Base-by-base conservation (phyloP, 1,140 invertebrate genomes). In the Leptoteleia sp. region DNA sequence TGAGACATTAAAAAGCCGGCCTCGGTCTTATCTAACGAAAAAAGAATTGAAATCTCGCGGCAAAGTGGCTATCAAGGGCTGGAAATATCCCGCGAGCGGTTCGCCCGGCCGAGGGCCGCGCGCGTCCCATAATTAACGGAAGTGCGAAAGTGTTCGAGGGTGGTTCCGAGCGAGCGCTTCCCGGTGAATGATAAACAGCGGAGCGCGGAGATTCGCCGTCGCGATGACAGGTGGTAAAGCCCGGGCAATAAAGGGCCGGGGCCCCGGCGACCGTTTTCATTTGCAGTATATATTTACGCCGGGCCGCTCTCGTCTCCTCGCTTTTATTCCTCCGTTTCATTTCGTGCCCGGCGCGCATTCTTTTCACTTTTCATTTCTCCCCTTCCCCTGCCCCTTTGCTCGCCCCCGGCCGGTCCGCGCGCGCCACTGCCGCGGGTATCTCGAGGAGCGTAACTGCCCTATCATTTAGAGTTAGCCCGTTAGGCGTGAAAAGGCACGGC, bases 381-480 rank as follows among this genome's bases (percentile, higher is more conserved):
- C 3, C 13, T 17, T 33, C 22, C 22, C 64, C 11, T 35, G 12
- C 16, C 11, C n/a, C n/a, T n/a, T n/a, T n/a, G n/a, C n/a, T n/a
- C n/a, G n/a, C n/a, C n/a, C n/a, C n/a, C n/a, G n/a, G n/a, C n/a
- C n/a, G n/a, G n/a, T n/a, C n/a, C n/a, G n/a, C 45, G 55, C 62
- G 52, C 54, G 52, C 15, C 25, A 50, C 22, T 61, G 40, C 42
- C 35, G n/a, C 42, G 55, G 45, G 31, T 79, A 79, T 79, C 72
- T 75, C 70, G n/a, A n/a, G 75, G 47, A 80, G 71, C 83, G 83
- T 87, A 87, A 88, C 85, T 82, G 81, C 82, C 82, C 84, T 84
- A 88, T 88, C 86, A 87, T 88, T 88, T 88, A 86, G 83, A 85
- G 83, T 85, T 86, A 83, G 82, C 71, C 75, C 75, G 65, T 79